Base-by-base conservation (phyloP, 2,113 vertebrate species). In the Myrmecophaga tridactyla region DNA sequence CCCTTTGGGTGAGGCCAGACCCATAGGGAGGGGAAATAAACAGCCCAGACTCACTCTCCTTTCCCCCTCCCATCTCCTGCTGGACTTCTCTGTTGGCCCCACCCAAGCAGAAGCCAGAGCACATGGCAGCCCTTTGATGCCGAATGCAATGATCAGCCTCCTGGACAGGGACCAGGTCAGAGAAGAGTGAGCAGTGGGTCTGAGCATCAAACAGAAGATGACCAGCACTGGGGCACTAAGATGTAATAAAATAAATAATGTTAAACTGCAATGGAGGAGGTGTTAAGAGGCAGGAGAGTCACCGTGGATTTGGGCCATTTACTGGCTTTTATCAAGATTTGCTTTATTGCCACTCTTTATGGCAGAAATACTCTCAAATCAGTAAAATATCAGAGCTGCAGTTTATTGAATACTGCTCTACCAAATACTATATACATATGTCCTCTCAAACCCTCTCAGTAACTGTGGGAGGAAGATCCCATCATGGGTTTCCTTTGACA, bases 301-400 rank as follows among this genome's bases (percentile, higher is more conserved):
- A 23, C 51, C 18, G 7, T 25, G 15, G 18, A 53, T 80, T 80
- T 3, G 70, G 31, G 46, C 25, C 80, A 63, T 46, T 97, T 62
- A 36, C 39, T 62, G 80, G 48, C 43, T 43, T 72, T 36, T 80
- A 86, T 94, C 70, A 94, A 80, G 34, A 65, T 81, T 76, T 90
- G 23, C 58, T 72, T 92, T 88, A 70, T 87, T 69, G 67, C 70
- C 25, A 29, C 87, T 92, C 96, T 69, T 76, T 78, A 76, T 41
- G 58, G 70, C n/a, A 83, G 73, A 86, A 92, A 48, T 80, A 63
- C 31, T 82, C 75, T 84, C 72, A 39, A 65, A 65, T 87, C 60
- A 51, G 8, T 46, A n/a, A 62, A 78, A 56, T 43, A 41, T 23
- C n/a, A 14, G 62, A 41, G 17, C 27, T 83, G 39, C 15, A 15